Evolutionary conservation across 2,888 invertebrate genomes (phyloP), one percentile per base, ranked within the genome.

Genomic region (Drosophila koepferae): DNA sequence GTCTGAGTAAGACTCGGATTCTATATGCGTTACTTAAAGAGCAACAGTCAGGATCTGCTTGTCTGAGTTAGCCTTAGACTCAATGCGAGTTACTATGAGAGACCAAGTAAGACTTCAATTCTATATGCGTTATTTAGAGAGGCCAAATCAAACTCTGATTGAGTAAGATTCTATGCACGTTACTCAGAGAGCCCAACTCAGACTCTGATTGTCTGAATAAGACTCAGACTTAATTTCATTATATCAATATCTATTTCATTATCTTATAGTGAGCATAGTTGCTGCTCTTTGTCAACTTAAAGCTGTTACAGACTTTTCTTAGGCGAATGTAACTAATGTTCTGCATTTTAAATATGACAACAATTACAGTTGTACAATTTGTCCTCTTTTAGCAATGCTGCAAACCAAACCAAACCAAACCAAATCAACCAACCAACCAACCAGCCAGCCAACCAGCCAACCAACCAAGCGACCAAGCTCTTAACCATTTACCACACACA

Each of bases 291-390:
- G 66, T 40, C 34, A 43, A 40, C 48, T 76, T 80, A 36, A 72
- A 76, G 51, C 55, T 38, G 6, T 9, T 43, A 12, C 16, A 69
- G 55, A 55, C 56, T 49, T 51, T 38, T 49, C 40, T 46, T 53
- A 54, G 40, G 43, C 48, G 62, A 89, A 67, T 85, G 77, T 82
- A 88, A 90, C 85, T 82, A 90, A 85, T 85, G 85, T 72, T 69
- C 72, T 80, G 88, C 89, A 85, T 85, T 85, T 85, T 88, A 85
- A 90, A 85, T 85, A 90, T 85, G 85, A 90, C 85, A 90, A 90
- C 90, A 90, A 85, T 85, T 90, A 90, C 85, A 85, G 82, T 77
- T 88, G 88, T 82, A 82, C 89, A 90, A 90, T 90, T 88, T 85
- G 85, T 90, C 86, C 90, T 65, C 84, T 77, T 81, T 89, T 85